These are phyloP conservation scores for Matsumyia berberina DNA, from an alignment of 2,888 invertebrate genomes.

Conservation along the genomic window DNA sequence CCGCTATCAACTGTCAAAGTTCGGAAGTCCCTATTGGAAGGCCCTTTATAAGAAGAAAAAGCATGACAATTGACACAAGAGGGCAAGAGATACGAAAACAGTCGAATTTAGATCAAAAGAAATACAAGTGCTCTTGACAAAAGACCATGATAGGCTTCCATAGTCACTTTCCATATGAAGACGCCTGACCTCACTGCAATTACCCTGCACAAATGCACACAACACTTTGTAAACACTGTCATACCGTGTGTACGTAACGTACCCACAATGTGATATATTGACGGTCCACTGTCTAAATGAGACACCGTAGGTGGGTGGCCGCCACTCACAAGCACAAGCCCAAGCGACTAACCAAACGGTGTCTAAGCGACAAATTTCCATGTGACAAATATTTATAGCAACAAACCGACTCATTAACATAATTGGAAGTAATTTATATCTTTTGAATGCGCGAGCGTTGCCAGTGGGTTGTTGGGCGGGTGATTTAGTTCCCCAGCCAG, in stretches of 20 bases:
- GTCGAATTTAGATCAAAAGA: no score
- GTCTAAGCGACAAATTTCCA: constrained; percentile 69
- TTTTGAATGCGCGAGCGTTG: not conserved
- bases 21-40: no score
- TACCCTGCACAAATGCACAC: not conserved
- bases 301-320: constrained; percentile 69
- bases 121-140: no score
- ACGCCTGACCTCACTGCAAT: constrained; percentile 2
- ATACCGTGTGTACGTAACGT: not conserved
- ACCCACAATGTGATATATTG: constrained; percentile 62
- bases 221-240: not conserved
- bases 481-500: constrained; percentile 40
- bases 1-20: no score
- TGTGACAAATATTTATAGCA: constrained; percentile 75
- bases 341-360: constrained; percentile 56
- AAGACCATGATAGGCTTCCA: no score
- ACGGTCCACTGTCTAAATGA: constrained; percentile 62
- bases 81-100: no score
- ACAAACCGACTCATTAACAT: constrained; percentile 78
- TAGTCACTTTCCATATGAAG: constrained; percentile 4
- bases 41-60: no score
- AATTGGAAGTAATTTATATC: constrained; percentile 79
- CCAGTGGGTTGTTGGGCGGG: constrained; percentile 31
- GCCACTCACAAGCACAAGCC: no score
- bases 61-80: no score